Percentiles rank a stretch among this genome's conserved stretches.
phyloP scores from a whole-genome alignment of 2,113 vertebrate genomes.

The Sebastes fasciatus region DNA sequence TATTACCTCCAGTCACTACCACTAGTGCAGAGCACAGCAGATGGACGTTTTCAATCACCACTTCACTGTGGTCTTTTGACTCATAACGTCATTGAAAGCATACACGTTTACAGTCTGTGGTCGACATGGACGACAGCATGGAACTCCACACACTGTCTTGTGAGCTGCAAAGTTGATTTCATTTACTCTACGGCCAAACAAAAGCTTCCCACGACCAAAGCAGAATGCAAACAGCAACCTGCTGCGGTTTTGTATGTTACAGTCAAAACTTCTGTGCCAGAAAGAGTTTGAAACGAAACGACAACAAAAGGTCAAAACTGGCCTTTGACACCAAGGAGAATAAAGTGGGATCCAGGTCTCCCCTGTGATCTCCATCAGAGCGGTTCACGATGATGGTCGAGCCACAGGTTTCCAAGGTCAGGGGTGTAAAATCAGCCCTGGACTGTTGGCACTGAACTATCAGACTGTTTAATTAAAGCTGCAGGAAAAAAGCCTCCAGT shows the following conservation, averaged over 20 bases:
- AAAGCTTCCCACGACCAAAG: conserved; percentile 47
- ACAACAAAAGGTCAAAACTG: not conserved
- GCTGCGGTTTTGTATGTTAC: conserved; percentile 58
- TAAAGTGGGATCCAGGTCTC: not conserved
- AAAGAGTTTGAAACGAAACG: conserved; percentile 1
- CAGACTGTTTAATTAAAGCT: conserved; percentile 70
- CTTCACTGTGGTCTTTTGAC: conserved; percentile 26
- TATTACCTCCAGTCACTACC: not conserved
- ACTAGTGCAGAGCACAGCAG: conserved; percentile 1
- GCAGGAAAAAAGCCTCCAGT: conserved; percentile 18
- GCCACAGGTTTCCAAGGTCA: conserved; percentile 5
- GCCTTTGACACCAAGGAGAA: conserved; percentile 24
- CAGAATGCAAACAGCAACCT: conserved; percentile 62
- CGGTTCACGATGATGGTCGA: not conserved
- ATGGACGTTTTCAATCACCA: conserved; percentile 43
- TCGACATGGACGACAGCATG: conserved; percentile 13
- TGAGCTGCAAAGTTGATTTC: conserved; percentile 57
- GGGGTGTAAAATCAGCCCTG: not conserved
- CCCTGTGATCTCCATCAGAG: not conserved
- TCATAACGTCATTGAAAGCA: conserved; percentile 29
- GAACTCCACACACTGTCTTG: conserved; percentile 41
- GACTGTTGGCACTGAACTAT: conserved; percentile 46
- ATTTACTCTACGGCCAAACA: conserved; percentile 67
- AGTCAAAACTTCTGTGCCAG: conserved; percentile 18
- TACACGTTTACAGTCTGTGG: conserved; percentile 59